A percentile compares a stretch with the other conserved stretches of the same genome.
Conservation (phyloP, 2,888 invertebrate genomes). For the Eupithecia pulchellata region DNA sequence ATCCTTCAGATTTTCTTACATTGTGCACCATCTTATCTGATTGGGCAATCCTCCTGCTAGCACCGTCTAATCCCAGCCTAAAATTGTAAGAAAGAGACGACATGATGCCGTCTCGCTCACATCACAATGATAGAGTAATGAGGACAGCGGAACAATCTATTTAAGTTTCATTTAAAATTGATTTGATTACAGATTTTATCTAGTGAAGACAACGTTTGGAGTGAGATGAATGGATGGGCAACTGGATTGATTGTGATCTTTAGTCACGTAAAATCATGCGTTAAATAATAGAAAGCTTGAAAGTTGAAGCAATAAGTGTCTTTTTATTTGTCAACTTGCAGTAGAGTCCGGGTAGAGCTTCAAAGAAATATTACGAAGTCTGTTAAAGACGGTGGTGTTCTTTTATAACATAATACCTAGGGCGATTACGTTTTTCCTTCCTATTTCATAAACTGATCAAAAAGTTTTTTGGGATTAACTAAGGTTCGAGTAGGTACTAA, state of each 20-base stretch:
- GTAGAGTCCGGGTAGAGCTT: neutral
- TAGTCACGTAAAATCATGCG: conserved; percentile 18
- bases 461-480: no score
- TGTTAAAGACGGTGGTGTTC: neutral
- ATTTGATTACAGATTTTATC: conserved; percentile 50
- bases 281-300: conserved; percentile 19
- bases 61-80: conserved; percentile 21
- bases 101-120: conserved; percentile 26
- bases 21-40: neutral
- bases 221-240: conserved; percentile 24
- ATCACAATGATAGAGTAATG: conserved; percentile 45
- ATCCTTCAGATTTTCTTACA: neutral
- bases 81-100: conserved; percentile 25
- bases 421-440: neutral
- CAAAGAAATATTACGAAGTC: neutral
- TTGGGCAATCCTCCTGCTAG: neutral
- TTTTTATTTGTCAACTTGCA: neutral
- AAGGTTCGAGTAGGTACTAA: no score
- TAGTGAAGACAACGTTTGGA: conserved; percentile 30
- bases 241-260: neutral
- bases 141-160: conserved; percentile 52
- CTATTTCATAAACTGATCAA: no score
- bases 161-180: conserved; percentile 48
- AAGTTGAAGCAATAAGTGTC: neutral
- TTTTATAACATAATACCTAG: neutral